These are phyloP conservation scores for Alfaro cultratus DNA, from an alignment of 2,797 vertebrate genomes.

Conservation along the genomic window DNA sequence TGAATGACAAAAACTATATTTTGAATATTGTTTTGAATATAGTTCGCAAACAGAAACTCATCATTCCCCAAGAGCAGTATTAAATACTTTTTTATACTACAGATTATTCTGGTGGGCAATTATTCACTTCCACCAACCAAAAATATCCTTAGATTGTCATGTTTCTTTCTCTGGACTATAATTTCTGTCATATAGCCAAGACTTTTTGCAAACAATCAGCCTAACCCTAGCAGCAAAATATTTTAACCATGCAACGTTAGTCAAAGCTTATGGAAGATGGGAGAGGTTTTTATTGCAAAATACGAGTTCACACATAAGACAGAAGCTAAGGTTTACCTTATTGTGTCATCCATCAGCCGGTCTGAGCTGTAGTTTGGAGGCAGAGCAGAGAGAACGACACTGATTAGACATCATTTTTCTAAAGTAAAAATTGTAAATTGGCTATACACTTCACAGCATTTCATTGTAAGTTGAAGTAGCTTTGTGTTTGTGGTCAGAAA, in stretches of 20 bases:
- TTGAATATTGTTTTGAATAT: no score
- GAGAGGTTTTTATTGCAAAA: not conserved
- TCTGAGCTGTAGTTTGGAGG: constrained; percentile 85
- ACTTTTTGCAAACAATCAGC: not conserved
- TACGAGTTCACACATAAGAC: not conserved
- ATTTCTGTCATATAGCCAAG: not conserved
- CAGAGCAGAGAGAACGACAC: constrained; percentile 11
- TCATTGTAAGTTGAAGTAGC: not conserved
- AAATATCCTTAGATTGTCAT: not conserved
- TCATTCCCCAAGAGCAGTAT: not conserved
- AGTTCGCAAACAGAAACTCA: not conserved
- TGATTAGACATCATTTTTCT: constrained; percentile 32
- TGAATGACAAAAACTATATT: not conserved
- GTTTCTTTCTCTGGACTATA: not conserved
- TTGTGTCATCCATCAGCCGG: constrained; percentile 97
- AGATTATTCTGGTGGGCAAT: not conserved
- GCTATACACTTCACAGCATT: not conserved
- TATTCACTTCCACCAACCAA: not conserved
- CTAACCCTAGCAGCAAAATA: not conserved
- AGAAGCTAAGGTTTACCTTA: constrained; percentile 86
- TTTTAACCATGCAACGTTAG: not conserved
- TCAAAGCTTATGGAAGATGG: not conserved
- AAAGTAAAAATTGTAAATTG: not conserved
- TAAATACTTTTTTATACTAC: not conserved
- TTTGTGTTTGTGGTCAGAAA: not conserved